phyloP scores from a whole-genome alignment of 2,888 invertebrate species.

The Eretmocerus hayati region DNA sequence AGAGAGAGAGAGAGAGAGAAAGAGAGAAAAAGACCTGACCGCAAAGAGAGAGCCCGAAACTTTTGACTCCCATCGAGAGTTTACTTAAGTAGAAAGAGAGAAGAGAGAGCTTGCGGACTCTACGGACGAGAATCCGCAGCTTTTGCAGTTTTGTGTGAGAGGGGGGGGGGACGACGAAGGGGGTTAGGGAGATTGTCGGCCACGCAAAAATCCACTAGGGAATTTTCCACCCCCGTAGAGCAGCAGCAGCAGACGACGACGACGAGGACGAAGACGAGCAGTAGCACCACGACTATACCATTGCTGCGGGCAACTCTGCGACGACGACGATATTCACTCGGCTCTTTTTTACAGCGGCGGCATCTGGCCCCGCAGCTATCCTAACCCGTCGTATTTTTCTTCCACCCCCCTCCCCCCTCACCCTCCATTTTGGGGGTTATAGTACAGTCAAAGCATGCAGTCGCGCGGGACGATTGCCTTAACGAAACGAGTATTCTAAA shows the following conservation, averaged over 20 bases:
- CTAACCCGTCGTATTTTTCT: conserved; percentile 18
- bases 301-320: too few relatives aligned
- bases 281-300: too few relatives aligned
- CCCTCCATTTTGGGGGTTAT: conserved; percentile 7
- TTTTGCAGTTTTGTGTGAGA: background rate
- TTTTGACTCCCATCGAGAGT: too few relatives aligned
- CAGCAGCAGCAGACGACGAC: too few relatives aligned
- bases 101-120: too few relatives aligned
- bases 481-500: conserved; percentile 32
- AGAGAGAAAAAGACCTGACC: too few relatives aligned
- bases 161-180: background rate
- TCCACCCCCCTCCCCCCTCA: conserved; percentile 1
- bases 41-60: too few relatives aligned
- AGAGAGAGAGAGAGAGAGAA: too few relatives aligned
- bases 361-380: conserved; percentile 16
- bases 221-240: conserved; percentile 3
- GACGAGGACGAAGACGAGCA: too few relatives aligned
- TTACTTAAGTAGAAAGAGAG: too few relatives aligned
- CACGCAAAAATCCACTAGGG: conserved; percentile 12
- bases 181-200: background rate
- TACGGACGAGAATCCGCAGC: background rate
- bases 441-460: too few relatives aligned
- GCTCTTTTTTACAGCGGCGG: conserved; percentile 1
- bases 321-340: conserved; percentile 14
- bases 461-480: conserved; percentile 28